Conservation (phyloP, 2,113 vertebrate genomes). For the Hystrix brachyura region DNA sequence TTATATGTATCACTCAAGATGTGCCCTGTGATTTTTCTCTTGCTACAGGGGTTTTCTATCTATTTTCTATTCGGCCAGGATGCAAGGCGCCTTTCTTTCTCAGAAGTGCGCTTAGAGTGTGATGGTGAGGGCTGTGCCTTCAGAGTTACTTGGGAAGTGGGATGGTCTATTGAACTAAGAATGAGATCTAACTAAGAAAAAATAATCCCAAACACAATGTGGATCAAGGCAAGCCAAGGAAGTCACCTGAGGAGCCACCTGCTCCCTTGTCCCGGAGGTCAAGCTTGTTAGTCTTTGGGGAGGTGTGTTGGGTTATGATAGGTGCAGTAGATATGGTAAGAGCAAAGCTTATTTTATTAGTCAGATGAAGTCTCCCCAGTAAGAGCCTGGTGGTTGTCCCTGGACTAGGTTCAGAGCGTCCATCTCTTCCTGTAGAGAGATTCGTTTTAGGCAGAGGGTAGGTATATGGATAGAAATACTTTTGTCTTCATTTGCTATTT, state of each 20-base stretch:
- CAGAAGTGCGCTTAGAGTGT: not conserved
- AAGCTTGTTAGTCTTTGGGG: not conserved
- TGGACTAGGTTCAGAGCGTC: not conserved
- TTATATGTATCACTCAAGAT: not conserved
- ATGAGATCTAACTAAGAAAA: not conserved
- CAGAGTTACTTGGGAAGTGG: not conserved
- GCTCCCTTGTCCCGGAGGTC: not conserved
- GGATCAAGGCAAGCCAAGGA: not conserved
- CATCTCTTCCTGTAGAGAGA: not conserved
- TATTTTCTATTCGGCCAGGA: not conserved
- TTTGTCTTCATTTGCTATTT: not conserved
- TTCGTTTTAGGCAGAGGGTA: not conserved
- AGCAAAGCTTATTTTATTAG: not conserved
- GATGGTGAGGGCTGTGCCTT: not conserved
- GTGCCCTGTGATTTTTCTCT: not conserved
- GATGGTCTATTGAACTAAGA: not conserved
- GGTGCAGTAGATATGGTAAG: not conserved
- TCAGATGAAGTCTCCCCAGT: not conserved
- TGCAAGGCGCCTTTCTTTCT: not conserved
- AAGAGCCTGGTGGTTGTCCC: not conserved
- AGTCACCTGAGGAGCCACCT: not conserved
- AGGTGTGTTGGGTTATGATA: no score
- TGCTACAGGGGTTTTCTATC: not conserved
- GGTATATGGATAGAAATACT: not conserved
- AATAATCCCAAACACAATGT: not conserved